Conservation (phyloP, 2,888 invertebrate species). For the Cantharis nigra region DNA sequence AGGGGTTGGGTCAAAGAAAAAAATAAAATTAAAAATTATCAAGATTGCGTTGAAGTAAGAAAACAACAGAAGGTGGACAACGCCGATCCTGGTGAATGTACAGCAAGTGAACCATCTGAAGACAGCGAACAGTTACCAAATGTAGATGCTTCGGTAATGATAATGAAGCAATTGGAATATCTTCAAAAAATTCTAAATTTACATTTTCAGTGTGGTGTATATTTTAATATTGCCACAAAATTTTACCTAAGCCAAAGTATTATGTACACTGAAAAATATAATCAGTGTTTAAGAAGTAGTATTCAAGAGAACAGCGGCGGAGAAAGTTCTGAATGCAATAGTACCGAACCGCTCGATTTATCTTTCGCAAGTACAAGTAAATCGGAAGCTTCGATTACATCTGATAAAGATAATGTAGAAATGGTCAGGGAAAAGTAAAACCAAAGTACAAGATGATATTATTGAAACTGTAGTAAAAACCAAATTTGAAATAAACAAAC, state of each 20-base stretch:
- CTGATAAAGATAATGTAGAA: too few relatives aligned
- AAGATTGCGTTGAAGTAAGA: fast-evolving
- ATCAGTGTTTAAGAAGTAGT: not conserved
- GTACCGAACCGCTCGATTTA: not conserved
- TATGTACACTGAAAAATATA: not conserved
- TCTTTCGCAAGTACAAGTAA: not conserved
- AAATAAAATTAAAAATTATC: not conserved
- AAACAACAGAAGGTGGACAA: not conserved
- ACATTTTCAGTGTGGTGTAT: not conserved
- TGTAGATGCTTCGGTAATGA: not conserved
- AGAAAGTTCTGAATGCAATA: not conserved
- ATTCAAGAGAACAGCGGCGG: not conserved
- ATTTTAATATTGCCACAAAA: not conserved
- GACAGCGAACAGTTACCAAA: not conserved
- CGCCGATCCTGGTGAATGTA: not conserved
- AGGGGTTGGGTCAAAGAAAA: not conserved
- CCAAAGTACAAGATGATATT: too few relatives aligned
- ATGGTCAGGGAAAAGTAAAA: too few relatives aligned
- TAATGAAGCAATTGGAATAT: not conserved
- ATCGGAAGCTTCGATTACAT: not conserved
- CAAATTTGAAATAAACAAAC: too few relatives aligned
- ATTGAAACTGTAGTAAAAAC: too few relatives aligned
- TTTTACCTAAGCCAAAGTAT: not conserved
- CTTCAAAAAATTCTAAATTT: not conserved
- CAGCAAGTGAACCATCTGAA: not conserved